Conservation (phyloP, 2,888 invertebrate species). For the Acronicta leporina region DNA sequence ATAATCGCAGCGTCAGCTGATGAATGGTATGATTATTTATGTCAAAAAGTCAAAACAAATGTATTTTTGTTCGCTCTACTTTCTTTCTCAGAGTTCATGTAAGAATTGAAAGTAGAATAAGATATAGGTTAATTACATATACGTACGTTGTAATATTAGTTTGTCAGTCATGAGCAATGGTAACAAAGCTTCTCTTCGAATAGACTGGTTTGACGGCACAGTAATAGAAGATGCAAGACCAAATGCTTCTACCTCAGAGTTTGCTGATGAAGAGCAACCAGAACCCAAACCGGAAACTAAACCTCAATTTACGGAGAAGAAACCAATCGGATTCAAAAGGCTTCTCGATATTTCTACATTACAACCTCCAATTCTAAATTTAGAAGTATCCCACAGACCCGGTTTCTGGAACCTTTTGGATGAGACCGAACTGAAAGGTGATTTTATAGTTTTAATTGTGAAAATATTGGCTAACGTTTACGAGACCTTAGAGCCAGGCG, state of each 20-base stretch:
- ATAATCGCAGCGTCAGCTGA: slow-evolving; percentile 42
- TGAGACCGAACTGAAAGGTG: slow-evolving; percentile 76
- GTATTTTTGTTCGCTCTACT: slow-evolving; percentile 45
- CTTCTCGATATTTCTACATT: slow-evolving; percentile 78
- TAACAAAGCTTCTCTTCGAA: slow-evolving; percentile 75
- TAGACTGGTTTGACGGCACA: slow-evolving; percentile 86
- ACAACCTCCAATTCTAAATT: slow-evolving; percentile 75
- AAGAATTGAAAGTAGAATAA: slow-evolving; percentile 15
- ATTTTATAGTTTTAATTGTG: slow-evolving; percentile 83
- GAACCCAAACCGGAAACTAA: slow-evolving; percentile 59
- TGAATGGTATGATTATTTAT: background rate
- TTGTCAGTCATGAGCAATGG: slow-evolving; percentile 67
- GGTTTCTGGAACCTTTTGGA: slow-evolving; percentile 84
- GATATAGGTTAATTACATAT: slow-evolving; percentile 3
- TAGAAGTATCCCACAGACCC: slow-evolving; percentile 79
- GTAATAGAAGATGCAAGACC: slow-evolving; percentile 72
- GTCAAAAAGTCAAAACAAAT: slow-evolving; percentile 33
- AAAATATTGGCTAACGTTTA: slow-evolving; percentile 80
- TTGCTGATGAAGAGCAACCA: slow-evolving; percentile 71
- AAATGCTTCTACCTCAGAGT: slow-evolving; percentile 58
- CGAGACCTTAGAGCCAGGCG: slow-evolving; percentile 69
- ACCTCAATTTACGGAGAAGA: slow-evolving; percentile 71
- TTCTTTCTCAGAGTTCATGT: slow-evolving; percentile 20
- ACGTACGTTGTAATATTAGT: slow-evolving; percentile 5
- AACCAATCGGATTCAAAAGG: slow-evolving; percentile 83